Base-by-base conservation (phyloP, 2,888 invertebrate genomes). In the Tromatobia lineatoria region DNA sequence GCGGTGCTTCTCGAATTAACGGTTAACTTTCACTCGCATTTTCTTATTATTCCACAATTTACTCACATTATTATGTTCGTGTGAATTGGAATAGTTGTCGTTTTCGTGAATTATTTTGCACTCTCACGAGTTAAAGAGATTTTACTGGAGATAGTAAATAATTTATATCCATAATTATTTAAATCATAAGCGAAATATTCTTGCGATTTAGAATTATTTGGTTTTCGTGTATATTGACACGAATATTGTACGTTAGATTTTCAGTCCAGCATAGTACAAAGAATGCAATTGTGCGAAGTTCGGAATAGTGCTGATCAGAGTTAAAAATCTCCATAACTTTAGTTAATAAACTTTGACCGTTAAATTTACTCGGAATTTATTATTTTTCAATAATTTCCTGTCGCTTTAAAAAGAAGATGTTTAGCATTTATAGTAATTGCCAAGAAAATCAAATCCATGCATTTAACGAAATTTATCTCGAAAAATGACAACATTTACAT, bases 181-280 rank as follows among this genome's bases (percentile, higher is more conserved):
- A 66, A 73, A 80, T 73, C 64, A 29, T 64, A 54, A n/a, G 45
- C n/a, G 20, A 47, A 73, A 47, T 45, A 47, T 61, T 80, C 11
- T 74, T 57, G 57, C 57, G 18, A 57, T 70, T 67, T 20, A 74
- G 67, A 47, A 64, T 78, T 77, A 47, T 25, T 45, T 18, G 15
- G 70, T 71, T 38, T 57, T n/a, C 42, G 61, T 38, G 13, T 3
- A 57, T 57, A 20, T n/a, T 59, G 57, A 59, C 70, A 47, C 54
- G 71, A 83, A 6, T 25, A 38, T 59, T 80, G 47, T 23, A 50
- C 23, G 34, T 64, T 80, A 50, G 23, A 50, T 45, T 25, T 18
- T 85, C 69, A 52, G 78, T 75, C 34, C 61, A 38, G 83, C 34
- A 86, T 70, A 86, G 85, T 83, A 86, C 83, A 83, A 83, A 83